These are phyloP conservation scores for Drosophila willistoni DNA, from an alignment of 1,140 invertebrate genomes.

Conservation along the genomic window DNA sequence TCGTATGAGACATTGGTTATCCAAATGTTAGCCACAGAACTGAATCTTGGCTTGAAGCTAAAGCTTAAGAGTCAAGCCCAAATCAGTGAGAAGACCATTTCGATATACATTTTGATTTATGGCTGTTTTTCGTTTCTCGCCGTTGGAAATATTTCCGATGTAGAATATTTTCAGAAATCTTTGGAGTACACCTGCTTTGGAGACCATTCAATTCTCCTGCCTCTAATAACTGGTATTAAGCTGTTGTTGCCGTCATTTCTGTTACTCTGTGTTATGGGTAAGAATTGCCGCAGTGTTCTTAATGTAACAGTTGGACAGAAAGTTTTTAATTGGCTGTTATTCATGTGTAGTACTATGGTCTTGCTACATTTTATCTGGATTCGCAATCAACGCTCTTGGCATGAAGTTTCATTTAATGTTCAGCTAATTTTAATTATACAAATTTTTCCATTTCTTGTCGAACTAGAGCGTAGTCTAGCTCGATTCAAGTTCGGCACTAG, in stretches of 20 bases:
- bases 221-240: conserved; percentile 37
- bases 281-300: neutral
- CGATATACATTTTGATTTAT: conserved; percentile 48
- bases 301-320: neutral
- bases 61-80: conserved; percentile 10
- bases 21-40: conserved; percentile 45
- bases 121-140: conserved; percentile 47
- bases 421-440: conserved; percentile 28
- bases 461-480: conserved; percentile 24
- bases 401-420: conserved; percentile 21
- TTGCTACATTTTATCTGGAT: conserved; percentile 30
- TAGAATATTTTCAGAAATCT: conserved; percentile 12
- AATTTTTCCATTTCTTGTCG: conserved; percentile 34
- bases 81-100: neutral
- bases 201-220: conserved; percentile 4
- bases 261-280: conserved; percentile 41
- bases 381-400: neutral
- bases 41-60: conserved; percentile 38
- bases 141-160: conserved; percentile 37
- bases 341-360: conserved; percentile 44
- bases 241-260: conserved; percentile 43
- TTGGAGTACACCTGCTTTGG: conserved; percentile 37
- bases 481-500: conserved; percentile 15
- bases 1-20: conserved; percentile 54
- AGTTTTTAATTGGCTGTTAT: conserved; percentile 39